Percentiles rank a stretch among this genome's conserved stretches.
Conservation (phyloP, 2,888 invertebrate genomes). For the Cataglyphis livida region DNA sequence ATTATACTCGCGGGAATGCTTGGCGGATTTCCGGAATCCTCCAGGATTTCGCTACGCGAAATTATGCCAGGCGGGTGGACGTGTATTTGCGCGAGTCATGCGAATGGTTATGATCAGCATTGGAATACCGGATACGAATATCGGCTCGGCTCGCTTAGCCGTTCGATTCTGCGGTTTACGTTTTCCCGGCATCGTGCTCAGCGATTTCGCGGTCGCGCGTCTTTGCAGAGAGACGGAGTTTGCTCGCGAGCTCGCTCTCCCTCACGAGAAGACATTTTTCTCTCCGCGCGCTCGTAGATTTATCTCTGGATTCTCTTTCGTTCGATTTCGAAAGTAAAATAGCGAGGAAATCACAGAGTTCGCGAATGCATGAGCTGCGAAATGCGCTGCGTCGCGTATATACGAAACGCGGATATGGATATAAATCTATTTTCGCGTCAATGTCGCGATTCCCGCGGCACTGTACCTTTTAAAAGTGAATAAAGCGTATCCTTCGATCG, state of each 20-base stretch:
- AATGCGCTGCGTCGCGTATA: neutral
- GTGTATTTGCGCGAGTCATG: conserved; percentile 62
- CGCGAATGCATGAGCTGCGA: conserved; percentile 24
- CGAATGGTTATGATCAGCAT: conserved; percentile 70
- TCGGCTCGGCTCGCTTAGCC: conserved; percentile 53
- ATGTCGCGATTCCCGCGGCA: conserved; percentile 34
- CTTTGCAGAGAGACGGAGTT: conserved; percentile 32
- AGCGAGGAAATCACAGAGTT: conserved; percentile 13
- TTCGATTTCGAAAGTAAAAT: conserved; percentile 53
- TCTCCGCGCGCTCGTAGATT: conserved; percentile 3
- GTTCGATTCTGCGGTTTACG: conserved; percentile 46
- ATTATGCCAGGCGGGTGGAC: conserved; percentile 69
- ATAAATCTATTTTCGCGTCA: conserved; percentile 46
- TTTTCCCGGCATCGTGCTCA: conserved; percentile 11
- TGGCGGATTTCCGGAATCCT: conserved; percentile 62
- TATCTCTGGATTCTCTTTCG: conserved; percentile 23
- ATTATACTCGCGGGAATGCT: conserved; percentile 40
- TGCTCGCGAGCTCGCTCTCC: conserved; percentile 4
- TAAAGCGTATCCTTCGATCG: conserved; percentile 18
- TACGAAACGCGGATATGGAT: conserved; percentile 36
- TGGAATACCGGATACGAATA: conserved; percentile 69
- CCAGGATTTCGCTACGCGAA: conserved; percentile 61
- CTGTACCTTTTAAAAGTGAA: conserved; percentile 23
- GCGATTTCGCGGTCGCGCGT: conserved; percentile 38
- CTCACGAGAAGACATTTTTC: conserved; percentile 13